phyloP scores from a whole-genome alignment of 1,140 invertebrate genomes.

The Trichonephila inaurata region DNA sequence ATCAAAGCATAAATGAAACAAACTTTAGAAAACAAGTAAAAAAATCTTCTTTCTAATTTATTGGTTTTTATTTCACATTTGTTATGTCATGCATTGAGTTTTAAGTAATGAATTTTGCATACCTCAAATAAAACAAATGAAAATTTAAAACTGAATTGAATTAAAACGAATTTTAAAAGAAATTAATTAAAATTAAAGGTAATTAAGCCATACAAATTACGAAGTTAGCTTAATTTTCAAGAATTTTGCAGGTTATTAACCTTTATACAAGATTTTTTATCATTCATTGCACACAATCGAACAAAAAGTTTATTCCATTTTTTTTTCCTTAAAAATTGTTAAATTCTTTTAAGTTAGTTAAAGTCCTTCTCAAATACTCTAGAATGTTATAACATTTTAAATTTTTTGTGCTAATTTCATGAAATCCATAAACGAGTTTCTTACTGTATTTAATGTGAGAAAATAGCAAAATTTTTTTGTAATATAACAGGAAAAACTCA shows the following conservation, averaged over 20 bases:
- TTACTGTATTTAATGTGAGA: background rate
- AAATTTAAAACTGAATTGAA: background rate
- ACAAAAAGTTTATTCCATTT: background rate
- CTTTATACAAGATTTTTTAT: slow-evolving; percentile 47
- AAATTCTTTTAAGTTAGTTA: slow-evolving; percentile 13
- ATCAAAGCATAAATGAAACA: slow-evolving; percentile 53
- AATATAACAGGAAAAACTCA: background rate
- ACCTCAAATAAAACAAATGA: background rate
- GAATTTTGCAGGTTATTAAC: slow-evolving; percentile 29
- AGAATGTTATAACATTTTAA: slow-evolving; percentile 49
- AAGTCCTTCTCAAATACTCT: slow-evolving; percentile 51
- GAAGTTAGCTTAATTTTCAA: background rate
- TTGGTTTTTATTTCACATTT: slow-evolving; percentile 68
- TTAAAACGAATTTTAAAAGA: background rate
- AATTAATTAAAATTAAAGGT: background rate
- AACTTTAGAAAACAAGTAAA: background rate
- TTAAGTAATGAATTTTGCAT: background rate
- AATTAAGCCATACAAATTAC: background rate
- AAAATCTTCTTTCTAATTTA: slow-evolving; percentile 31
- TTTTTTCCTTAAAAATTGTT: background rate
- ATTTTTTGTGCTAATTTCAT: slow-evolving; percentile 41
- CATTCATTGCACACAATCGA: slow-evolving; percentile 35
- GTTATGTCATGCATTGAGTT: slow-evolving; percentile 66
- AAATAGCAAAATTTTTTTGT: background rate
- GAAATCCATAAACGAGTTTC: background rate